phyloP scores from a whole-genome alignment of 2,888 invertebrate species.

The Caenorhabditis macrosperma region DNA sequence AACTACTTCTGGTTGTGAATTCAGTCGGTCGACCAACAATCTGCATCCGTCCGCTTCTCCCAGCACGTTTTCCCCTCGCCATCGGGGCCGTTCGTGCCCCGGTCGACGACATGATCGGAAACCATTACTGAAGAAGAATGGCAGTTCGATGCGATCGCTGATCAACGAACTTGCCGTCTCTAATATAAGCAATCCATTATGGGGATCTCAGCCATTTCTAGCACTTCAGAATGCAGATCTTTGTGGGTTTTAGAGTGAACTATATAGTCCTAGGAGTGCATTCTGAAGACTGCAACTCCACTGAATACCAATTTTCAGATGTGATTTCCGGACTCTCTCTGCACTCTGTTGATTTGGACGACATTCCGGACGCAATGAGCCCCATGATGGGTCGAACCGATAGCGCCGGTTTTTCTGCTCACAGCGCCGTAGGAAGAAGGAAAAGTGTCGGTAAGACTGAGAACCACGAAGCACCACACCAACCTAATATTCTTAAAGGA shows the following conservation, averaged over 20 bases:
- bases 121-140: conserved; percentile 16
- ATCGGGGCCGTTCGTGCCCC: conserved; percentile 51
- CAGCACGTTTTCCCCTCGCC: conserved; percentile 13
- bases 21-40: conserved; percentile 7
- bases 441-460: conserved; percentile 43
- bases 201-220: conserved; percentile 54
- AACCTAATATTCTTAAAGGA: conserved; percentile 12
- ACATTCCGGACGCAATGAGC: conserved; percentile 66
- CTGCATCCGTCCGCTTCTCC: conserved; percentile 7
- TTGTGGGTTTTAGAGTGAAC: conserved; percentile 31
- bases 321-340: conserved; percentile 75
- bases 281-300: not conserved
- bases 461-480: not conserved
- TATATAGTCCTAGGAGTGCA: not conserved
- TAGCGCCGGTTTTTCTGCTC: conserved; percentile 23
- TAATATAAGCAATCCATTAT: conserved; percentile 31
- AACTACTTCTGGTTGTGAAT: conserved; percentile 8
- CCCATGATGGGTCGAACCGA: conserved; percentile 47
- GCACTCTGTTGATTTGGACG: conserved; percentile 72
- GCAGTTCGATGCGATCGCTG: conserved; percentile 3
- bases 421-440: conserved; percentile 32
- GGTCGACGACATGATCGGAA: conserved; percentile 20
- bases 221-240: conserved; percentile 57
- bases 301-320: conserved; percentile 69
- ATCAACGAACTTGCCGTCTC: conserved; percentile 23